phyloP scores from a whole-genome alignment of 2,113 vertebrate genomes.

The Aspidoscelis tigris region DNA sequence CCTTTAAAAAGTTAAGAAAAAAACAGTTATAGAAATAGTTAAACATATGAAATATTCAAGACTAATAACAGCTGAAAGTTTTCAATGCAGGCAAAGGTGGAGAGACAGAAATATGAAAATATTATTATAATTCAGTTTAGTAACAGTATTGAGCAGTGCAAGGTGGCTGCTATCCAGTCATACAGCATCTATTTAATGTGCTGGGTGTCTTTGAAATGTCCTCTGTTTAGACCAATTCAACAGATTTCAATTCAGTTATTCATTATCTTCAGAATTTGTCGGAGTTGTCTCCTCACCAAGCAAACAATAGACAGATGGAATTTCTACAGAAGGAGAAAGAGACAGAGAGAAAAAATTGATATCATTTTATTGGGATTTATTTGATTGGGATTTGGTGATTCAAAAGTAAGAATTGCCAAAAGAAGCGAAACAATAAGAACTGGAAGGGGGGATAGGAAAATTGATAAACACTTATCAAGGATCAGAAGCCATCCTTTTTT shows the following conservation, averaged over 20 bases:
- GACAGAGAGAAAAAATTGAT: neutral
- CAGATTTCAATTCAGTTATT: rapidly evolving
- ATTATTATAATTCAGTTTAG: neutral
- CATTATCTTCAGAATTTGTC: slow-evolving; percentile 12
- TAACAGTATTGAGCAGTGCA: neutral
- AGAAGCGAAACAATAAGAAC: too few relatives aligned
- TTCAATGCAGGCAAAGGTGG: too few relatives aligned
- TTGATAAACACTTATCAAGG: too few relatives aligned
- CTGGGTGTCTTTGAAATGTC: rapidly evolving
- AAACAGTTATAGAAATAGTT: too few relatives aligned
- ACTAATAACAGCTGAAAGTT: too few relatives aligned
- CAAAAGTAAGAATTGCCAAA: too few relatives aligned
- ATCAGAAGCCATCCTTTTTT: too few relatives aligned
- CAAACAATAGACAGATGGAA: neutral
- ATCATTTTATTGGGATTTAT: rapidly evolving
- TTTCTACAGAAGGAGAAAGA: slow-evolving; percentile 1
- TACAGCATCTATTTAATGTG: neutral
- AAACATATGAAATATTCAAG: too few relatives aligned
- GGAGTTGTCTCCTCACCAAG: neutral
- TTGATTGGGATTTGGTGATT: too few relatives aligned
- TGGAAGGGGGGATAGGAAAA: too few relatives aligned
- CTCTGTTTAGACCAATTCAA: rapidly evolving
- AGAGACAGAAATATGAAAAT: too few relatives aligned
- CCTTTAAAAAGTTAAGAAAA: too few relatives aligned
- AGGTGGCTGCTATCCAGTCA: neutral